Conservation (phyloP, 2,888 invertebrate species). For the Lochmaea capreae region DNA sequence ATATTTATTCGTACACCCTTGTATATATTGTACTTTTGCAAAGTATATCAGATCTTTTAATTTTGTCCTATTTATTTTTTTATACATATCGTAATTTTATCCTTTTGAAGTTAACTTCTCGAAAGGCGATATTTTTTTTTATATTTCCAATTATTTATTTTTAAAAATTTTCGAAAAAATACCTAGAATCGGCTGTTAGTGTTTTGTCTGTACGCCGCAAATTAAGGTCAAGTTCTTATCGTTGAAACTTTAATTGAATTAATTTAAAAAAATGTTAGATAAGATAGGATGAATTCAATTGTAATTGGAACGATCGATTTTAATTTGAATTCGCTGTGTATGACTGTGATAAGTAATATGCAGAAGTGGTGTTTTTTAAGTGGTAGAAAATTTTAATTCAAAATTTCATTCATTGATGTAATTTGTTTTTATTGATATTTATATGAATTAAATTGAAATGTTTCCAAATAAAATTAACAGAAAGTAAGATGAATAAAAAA, state of each 20-base stretch:
- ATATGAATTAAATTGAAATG: constrained; percentile 5
- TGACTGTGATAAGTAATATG: constrained; percentile 59
- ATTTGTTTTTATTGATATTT: too few relatives aligned
- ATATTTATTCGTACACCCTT: too few relatives aligned
- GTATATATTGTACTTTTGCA: background rate
- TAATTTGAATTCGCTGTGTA: constrained; percentile 55
- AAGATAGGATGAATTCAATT: background rate
- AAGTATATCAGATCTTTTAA: background rate
- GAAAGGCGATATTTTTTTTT: background rate
- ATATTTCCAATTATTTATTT: background rate
- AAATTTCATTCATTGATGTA: too few relatives aligned
- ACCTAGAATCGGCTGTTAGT: too few relatives aligned
- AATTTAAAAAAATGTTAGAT: too few relatives aligned
- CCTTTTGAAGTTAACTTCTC: background rate
- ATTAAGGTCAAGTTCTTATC: too few relatives aligned
- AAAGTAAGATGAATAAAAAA: too few relatives aligned
- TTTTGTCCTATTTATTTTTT: constrained; percentile 1
- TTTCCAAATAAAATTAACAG: constrained; percentile 9
- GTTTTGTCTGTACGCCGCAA: too few relatives aligned
- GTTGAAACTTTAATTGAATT: background rate
- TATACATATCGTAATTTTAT: constrained; percentile 1
- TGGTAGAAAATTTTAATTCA: constrained; percentile 28
- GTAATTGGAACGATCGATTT: constrained; percentile 4
- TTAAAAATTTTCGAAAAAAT: background rate
- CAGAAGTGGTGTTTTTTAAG: constrained; percentile 37